A percentile compares a stretch with the other conserved stretches of the same genome.
phyloP scores from a whole-genome alignment of 2,113 vertebrate species.

The Rhinoderma darwinii region DNA sequence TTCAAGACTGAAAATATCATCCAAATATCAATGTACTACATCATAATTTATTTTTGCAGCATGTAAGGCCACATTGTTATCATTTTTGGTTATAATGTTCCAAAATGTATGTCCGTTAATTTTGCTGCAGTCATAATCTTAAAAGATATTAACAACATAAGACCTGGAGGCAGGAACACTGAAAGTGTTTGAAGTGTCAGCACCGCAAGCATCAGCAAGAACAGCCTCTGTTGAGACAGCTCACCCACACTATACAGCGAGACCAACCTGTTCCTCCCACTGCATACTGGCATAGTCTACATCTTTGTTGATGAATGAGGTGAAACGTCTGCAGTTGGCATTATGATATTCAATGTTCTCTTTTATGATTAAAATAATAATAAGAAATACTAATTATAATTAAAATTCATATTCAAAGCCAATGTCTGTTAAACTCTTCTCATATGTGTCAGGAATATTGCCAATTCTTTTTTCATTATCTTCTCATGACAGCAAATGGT shows the following conservation, averaged over 20 bases:
- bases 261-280: conserved; percentile 57
- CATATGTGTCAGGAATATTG: conserved; percentile 42
- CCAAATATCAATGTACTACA: conserved; percentile 30
- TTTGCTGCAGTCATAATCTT: conserved; percentile 41
- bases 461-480: conserved; percentile 31
- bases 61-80: conserved; percentile 35
- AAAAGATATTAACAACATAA: conserved; percentile 58
- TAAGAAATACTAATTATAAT: conserved; percentile 40
- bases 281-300: conserved; percentile 67
- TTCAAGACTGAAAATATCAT: background rate
- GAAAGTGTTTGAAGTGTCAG: conserved; percentile 43
- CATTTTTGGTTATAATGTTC: background rate
- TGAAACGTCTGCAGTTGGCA: conserved; percentile 47
- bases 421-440: conserved; percentile 48
- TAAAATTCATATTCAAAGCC: conserved; percentile 42
- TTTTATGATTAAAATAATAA: conserved; percentile 67
- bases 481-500: conserved; percentile 43
- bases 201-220: conserved; percentile 49
- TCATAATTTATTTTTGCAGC: conserved; percentile 27
- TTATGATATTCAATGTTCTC: conserved; percentile 65
- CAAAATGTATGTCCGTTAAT: conserved; percentile 47
- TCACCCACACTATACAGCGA: conserved; percentile 56
- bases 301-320: conserved; percentile 69
- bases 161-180: conserved; percentile 50
- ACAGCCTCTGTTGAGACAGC: conserved; percentile 59